These are phyloP conservation scores for Pachypsylla venusta DNA, from an alignment of 1,140 invertebrate species.

Conservation along the genomic window DNA sequence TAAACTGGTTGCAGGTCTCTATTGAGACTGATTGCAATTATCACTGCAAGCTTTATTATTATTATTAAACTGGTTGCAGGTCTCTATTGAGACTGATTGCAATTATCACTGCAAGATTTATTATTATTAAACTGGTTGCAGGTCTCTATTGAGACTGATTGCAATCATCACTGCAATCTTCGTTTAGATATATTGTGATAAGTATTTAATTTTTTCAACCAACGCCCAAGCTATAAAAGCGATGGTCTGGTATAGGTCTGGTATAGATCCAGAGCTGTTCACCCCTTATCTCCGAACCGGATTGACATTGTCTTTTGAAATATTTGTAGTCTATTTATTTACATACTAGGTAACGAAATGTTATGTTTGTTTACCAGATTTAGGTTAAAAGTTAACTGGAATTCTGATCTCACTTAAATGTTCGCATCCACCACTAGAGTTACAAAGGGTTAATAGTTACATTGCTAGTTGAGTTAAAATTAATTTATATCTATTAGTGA, in stretches of 20 bases:
- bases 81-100: too few relatives aligned
- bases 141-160: too few relatives aligned
- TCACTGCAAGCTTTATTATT: too few relatives aligned
- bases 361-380: background rate
- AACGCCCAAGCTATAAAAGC: too few relatives aligned
- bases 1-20: too few relatives aligned
- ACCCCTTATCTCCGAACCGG: background rate
- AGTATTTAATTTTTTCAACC: too few relatives aligned
- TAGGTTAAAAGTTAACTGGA: background rate
- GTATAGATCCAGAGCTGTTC: background rate
- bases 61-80: too few relatives aligned
- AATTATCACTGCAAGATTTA: too few relatives aligned
- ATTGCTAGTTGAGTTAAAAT: constrained; percentile 7
- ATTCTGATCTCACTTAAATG: background rate
- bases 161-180: too few relatives aligned
- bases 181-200: too few relatives aligned
- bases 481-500: constrained; percentile 11
- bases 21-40: too few relatives aligned
- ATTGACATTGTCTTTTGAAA: background rate
- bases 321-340: background rate
- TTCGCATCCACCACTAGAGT: background rate
- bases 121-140: too few relatives aligned
- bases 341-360: background rate
- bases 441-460: background rate
- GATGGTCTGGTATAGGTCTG: background rate